Percentiles rank a stretch among this genome's conserved stretches.
Conservation (phyloP, 2,888 invertebrate genomes). For the Bimastos eiseni region DNA sequence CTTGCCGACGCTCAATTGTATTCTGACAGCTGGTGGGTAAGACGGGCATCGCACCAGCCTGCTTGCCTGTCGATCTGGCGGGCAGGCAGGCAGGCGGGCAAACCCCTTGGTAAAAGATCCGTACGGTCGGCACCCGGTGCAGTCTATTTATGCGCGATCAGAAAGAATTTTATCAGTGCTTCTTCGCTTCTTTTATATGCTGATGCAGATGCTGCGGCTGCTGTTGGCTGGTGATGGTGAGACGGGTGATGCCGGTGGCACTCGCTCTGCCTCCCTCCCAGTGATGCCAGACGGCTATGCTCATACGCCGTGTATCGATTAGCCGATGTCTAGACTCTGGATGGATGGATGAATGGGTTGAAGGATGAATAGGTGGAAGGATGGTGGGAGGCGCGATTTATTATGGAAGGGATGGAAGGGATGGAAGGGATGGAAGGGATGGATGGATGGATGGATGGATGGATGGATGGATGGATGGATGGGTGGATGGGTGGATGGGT, state of each 20-base stretch:
- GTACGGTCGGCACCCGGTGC: background rate
- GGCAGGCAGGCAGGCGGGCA: too few relatives aligned
- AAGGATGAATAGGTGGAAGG: too few relatives aligned
- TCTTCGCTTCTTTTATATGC: background rate
- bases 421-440: too few relatives aligned
- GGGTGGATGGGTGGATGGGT: background rate
- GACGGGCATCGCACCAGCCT: background rate
- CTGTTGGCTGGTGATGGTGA: too few relatives aligned
- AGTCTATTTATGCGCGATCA: constrained; percentile 14
- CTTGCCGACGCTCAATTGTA: background rate
- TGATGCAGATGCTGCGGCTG: background rate
- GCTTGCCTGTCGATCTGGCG: too few relatives aligned
- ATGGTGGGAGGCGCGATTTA: background rate
- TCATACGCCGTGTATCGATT: background rate
- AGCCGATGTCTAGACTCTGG: background rate
- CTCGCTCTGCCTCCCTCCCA: background rate
- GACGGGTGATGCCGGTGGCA: background rate
- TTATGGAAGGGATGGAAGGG: background rate
- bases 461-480: background rate
- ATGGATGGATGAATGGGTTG: background rate
- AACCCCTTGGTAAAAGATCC: background rate
- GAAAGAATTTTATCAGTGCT: constrained; percentile 24
- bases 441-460: background rate
- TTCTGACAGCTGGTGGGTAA: background rate
- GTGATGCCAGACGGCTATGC: background rate